Percentiles rank a stretch among this genome's conserved stretches.
phyloP scores from a whole-genome alignment of 2,888 invertebrate species.

The Polyommatus iphigenia region DNA sequence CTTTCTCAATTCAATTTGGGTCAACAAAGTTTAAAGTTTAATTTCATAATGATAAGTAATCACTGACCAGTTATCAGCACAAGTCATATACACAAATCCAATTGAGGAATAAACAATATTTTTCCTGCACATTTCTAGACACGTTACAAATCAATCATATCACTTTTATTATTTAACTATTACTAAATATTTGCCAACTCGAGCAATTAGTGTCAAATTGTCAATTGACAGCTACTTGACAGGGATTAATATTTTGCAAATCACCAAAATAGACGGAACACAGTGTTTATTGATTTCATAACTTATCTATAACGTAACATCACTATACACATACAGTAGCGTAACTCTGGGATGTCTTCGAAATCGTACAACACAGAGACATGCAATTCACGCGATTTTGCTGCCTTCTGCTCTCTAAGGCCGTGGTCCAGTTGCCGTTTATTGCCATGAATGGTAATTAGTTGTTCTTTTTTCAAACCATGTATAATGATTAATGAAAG shows the following conservation, averaged over 20 bases:
- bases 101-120: not conserved
- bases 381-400: too few species aligned
- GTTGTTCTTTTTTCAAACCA: too few species aligned
- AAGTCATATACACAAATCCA: not conserved
- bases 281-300: not conserved
- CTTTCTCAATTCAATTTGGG: too few species aligned
- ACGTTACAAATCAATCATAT: not conserved
- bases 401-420: too few species aligned
- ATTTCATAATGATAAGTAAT: not conserved
- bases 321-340: not conserved
- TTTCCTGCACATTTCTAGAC: not conserved
- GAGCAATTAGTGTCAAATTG: slow-evolving; percentile 10
- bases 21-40: too few species aligned
- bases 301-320: not conserved
- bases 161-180: not conserved
- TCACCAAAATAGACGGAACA: not conserved
- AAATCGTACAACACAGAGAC: too few species aligned
- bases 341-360: too few species aligned
- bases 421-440: too few species aligned
- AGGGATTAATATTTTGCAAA: slow-evolving; percentile 14
- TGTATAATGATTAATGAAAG: too few species aligned
- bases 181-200: slow-evolving; percentile 16
- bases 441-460: too few species aligned
- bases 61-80: not conserved
- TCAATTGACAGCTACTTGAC: not conserved